Conservation (phyloP, 2,113 vertebrate genomes). For the Apus apus region DNA sequence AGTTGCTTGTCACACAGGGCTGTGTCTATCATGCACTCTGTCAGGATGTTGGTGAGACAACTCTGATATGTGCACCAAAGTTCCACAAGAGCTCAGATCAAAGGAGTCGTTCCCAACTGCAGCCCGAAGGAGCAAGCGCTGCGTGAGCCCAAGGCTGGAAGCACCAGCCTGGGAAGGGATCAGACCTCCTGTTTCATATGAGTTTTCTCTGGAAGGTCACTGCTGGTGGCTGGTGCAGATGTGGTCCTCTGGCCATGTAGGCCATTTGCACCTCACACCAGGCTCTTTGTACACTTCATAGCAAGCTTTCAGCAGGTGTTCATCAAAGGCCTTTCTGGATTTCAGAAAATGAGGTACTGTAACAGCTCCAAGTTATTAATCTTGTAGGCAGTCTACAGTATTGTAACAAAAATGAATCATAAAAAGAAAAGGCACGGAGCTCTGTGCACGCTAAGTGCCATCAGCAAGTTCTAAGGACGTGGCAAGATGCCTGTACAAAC, state of each 20-base stretch:
- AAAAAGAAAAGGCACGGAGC: not conserved
- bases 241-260: not conserved
- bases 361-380: not conserved
- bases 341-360: not conserved
- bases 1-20: not conserved
- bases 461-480: not conserved
- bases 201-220: not conserved
- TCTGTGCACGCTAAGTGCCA: not conserved
- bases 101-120: not conserved
- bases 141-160: not conserved
- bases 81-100: not conserved
- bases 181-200: fast-evolving
- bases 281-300: not conserved
- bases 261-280: not conserved
- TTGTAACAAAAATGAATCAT: not conserved
- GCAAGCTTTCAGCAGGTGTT: not conserved
- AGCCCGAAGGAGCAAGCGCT: too few species aligned
- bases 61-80: fast-evolving
- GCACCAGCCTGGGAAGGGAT: not conserved
- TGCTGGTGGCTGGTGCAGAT: not conserved
- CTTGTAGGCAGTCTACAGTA: not conserved
- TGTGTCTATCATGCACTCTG: fast-evolving
- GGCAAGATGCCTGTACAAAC: not conserved
- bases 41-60: not conserved
- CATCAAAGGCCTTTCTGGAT: not conserved